A percentile compares a stretch with the other conserved stretches of the same genome.
Conservation (phyloP, 53 echinoderm and acorn worm genomes). For the Paracentrotus lividus region DNA sequence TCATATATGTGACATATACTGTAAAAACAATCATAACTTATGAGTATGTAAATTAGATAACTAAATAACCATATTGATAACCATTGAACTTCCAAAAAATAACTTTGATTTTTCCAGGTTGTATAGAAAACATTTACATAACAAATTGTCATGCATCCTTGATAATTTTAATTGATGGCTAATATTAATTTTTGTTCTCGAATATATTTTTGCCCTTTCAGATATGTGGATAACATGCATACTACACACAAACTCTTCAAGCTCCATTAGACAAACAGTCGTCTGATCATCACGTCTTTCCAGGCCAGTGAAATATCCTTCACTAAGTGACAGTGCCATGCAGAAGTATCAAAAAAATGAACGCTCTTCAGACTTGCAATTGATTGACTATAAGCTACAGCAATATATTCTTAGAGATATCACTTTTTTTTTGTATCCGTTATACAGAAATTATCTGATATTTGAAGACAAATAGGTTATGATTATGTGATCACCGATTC, state of each 20-base stretch:
- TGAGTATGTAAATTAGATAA: neutral
- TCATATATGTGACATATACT: too few relatives aligned
- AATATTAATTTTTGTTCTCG: neutral
- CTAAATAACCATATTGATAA: too few relatives aligned
- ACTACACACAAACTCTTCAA: conserved; percentile 93
- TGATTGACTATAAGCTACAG: neutral
- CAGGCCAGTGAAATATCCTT: conserved; percentile 33
- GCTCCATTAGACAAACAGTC: conserved; percentile 76
- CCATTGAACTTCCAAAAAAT: too few relatives aligned
- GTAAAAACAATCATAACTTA: too few relatives aligned
- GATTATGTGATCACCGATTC: neutral
- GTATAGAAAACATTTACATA: too few relatives aligned
- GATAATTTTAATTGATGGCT: too few relatives aligned
- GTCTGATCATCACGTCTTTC: neutral
- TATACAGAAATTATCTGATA: neutral
- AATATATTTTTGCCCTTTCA: conserved; percentile 63
- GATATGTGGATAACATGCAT: conserved; percentile 98
- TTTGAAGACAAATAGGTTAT: neutral
- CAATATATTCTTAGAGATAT: too few relatives aligned
- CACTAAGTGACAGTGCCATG: too few relatives aligned
- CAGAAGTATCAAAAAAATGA: neutral
- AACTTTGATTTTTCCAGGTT: too few relatives aligned
- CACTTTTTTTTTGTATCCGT: too few relatives aligned
- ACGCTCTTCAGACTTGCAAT: too few relatives aligned
- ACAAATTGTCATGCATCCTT: neutral